Evolutionary conservation across 1,140 invertebrate genomes (phyloP), one percentile per base, ranked within the genome.

Genomic region (Octopus sinensis): DNA sequence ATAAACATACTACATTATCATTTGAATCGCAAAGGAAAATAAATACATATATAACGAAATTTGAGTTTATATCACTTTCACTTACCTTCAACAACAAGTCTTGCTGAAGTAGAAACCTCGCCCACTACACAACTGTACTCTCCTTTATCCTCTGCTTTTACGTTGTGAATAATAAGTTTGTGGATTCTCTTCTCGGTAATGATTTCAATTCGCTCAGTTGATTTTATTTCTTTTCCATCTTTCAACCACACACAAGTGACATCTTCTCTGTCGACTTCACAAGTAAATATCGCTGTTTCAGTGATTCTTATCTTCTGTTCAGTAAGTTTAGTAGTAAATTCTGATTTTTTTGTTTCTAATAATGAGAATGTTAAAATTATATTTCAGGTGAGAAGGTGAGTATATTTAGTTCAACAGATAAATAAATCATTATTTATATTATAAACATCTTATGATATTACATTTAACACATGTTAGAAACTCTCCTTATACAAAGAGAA

Each of bases 31-130:
- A 43, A 43, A 43, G 30, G 30, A 3, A 43, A 43, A 43, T 43
- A 43, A 43, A 43, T 43, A 43, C 30, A 43, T 43, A 43, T 43
- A 43, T 43, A 43, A 43, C 30, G 30, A 43, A 43, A 43, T 43
- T 43, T 43, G 30, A 6, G 17, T 73, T 6, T 73, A 73, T 62
- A 23, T 73, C 68, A 73, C 0, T 12, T 5, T 56, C 12, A 78
- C 5, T 79, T 17, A 95, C 95, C 93, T 93, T 97, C 94, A 68
- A 97, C 94, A 91, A 94, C 95, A 43, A 98, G 91, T 91, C 94
- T 95, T 2, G 96, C 95, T 0, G 93, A 93, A 68, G 95, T 96
- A 88, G 94, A 96, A 4, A 96, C 94, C 87, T 96, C 96, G 51
- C 87, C 88, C 53, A 84, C 86, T 17, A 86, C 82, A 81, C 88